Percentiles rank a stretch among this genome's conserved stretches.
Conservation (phyloP, 2,113 vertebrate species). For the Ceyx melanurus region DNA sequence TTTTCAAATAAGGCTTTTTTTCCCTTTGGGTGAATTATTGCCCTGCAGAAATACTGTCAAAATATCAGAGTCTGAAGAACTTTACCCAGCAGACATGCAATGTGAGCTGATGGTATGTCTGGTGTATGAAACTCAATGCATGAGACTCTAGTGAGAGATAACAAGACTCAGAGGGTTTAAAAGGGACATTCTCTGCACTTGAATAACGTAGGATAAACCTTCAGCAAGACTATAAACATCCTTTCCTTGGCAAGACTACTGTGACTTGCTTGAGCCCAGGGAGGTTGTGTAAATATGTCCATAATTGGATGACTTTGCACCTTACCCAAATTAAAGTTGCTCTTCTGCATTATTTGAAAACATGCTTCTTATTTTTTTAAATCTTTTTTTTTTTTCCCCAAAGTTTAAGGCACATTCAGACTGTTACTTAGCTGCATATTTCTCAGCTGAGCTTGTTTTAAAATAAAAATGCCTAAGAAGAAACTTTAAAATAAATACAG, state of each 20-base stretch:
- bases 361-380: background rate
- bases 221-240: background rate
- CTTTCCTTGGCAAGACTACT: background rate
- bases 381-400: accelerated
- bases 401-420: background rate
- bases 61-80: background rate
- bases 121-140: background rate
- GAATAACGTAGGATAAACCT: background rate
- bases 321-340: background rate
- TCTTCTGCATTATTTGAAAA: background rate
- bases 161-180: background rate
- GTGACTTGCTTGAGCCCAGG: background rate
- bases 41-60: background rate
- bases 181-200: background rate
- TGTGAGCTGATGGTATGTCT: background rate
- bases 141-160: background rate
- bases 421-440: background rate
- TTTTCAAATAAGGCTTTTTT: background rate
- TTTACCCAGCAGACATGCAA: background rate
- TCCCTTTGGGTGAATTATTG: background rate
- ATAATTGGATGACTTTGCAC: background rate
- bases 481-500: background rate
- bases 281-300: background rate
- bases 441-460: background rate
- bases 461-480: background rate